These are phyloP conservation scores for Melanogrammus aeglefinus DNA, from an alignment of 2,797 vertebrate species.

Conservation along the genomic window DNA sequence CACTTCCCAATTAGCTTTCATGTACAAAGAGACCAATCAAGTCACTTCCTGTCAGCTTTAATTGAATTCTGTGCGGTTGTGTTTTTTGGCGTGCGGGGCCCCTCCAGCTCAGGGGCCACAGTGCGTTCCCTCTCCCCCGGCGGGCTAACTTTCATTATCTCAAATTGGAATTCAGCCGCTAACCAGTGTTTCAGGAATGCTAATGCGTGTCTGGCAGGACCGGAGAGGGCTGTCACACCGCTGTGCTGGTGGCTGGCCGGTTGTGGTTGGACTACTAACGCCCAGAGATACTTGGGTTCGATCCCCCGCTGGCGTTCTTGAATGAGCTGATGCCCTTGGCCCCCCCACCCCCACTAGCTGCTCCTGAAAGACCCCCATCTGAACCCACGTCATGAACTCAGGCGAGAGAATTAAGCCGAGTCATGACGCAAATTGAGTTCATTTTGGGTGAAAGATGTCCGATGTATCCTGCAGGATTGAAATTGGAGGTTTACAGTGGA, in stretches of 20 bases:
- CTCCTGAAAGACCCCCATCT: background rate
- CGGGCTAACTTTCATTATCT: slow-evolving; percentile 3
- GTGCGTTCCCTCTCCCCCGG: slow-evolving; percentile 3
- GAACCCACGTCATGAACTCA: background rate
- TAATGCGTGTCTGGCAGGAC: slow-evolving; percentile 5
- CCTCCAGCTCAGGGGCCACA: background rate
- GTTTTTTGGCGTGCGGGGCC: background rate
- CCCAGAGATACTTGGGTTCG: background rate
- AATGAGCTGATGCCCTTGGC: background rate
- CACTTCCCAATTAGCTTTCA: slow-evolving; percentile 38
- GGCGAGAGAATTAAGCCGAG: background rate
- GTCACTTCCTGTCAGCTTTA: slow-evolving; percentile 15
- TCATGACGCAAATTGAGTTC: background rate
- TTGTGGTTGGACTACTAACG: background rate
- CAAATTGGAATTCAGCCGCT: slow-evolving; percentile 4
- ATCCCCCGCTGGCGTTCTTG: background rate
- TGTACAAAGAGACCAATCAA: slow-evolving; percentile 13
- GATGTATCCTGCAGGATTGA: background rate
- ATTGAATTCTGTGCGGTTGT: slow-evolving; percentile 26
- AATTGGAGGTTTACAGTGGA: too few relatives aligned
- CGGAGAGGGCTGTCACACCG: background rate
- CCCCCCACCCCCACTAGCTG: background rate
- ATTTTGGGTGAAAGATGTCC: too few relatives aligned
- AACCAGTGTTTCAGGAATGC: background rate
- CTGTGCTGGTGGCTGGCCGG: background rate